Evolutionary conservation across 2,797 vertebrate genomes (phyloP).

Genomic region (Aphelocoma californica): DNA sequence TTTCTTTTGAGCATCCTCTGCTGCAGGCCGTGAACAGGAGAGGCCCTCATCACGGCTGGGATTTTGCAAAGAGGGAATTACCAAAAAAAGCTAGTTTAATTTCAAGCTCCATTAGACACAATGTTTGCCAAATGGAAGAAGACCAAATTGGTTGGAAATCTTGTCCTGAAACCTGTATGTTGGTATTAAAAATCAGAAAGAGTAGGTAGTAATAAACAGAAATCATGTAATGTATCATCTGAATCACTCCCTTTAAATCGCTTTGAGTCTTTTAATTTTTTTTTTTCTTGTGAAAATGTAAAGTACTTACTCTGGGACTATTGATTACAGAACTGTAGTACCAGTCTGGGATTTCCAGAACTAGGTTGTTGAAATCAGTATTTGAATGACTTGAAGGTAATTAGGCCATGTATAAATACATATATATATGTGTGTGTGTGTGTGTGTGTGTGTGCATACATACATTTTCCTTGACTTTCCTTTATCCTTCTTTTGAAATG

Average conservation of each 20-base stretch:
- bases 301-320: neutral
- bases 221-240: neutral
- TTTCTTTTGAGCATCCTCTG: neutral
- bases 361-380: neutral
- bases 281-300: neutral
- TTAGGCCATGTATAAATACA: neutral
- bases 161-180: conserved; percentile 14
- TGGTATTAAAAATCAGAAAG: conserved; percentile 41
- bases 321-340: conserved; percentile 23
- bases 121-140: conserved; percentile 51
- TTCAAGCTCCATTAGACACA: conserved; percentile 56
- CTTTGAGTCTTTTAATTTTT: neutral
- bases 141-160: conserved; percentile 41
- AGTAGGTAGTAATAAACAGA: conserved; percentile 27
- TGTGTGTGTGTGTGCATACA: no score
- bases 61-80: conserved; percentile 48
- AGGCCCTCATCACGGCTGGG: neutral
- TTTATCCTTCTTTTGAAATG: neutral
- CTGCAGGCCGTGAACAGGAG: neutral
- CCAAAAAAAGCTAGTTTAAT: conserved; percentile 61
- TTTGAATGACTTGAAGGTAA: neutral
- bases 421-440: neutral
- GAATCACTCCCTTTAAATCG: conserved; percentile 29
- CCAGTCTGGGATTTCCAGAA: conserved; percentile 6
- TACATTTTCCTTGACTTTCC: neutral